A percentile compares a stretch with the other conserved stretches of the same genome.
These are phyloP conservation scores for Trichogramma pretiosum DNA, from an alignment of 1,140 invertebrate species.

Conservation along the genomic window DNA sequence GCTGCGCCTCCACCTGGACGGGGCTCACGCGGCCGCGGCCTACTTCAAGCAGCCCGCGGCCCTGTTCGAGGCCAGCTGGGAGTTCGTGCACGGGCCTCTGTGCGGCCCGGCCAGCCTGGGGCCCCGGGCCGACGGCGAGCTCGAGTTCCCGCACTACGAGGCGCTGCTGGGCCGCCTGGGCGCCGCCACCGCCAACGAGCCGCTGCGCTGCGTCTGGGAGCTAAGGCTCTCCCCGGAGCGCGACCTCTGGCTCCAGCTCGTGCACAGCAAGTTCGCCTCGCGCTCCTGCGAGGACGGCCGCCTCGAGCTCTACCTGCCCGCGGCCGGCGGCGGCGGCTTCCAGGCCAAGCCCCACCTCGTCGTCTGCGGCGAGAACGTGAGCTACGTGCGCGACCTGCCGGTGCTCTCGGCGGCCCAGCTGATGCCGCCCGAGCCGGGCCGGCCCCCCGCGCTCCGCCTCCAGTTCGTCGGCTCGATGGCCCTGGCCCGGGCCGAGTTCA, in stretches of 20 bases:
- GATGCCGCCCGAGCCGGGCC: slow-evolving; percentile 50
- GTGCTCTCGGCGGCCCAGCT: slow-evolving; percentile 68
- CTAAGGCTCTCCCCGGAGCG: slow-evolving; percentile 67
- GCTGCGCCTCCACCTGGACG: slow-evolving; percentile 70
- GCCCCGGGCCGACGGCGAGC: slow-evolving; percentile 69
- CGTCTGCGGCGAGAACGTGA: slow-evolving; percentile 75
- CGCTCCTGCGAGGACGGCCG: slow-evolving; percentile 74
- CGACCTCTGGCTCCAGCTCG: slow-evolving; percentile 78
- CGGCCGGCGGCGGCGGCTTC: slow-evolving; percentile 32
- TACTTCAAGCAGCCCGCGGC: slow-evolving; percentile 78
- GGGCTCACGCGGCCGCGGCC: slow-evolving; percentile 67
- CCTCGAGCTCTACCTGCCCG: slow-evolving; percentile 70
- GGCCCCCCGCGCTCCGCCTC: slow-evolving; percentile 53
- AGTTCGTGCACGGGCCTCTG: slow-evolving; percentile 78
- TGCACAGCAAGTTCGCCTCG: slow-evolving; percentile 73
- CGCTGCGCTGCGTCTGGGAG: slow-evolving; percentile 82
- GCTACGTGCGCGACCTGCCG: slow-evolving; percentile 64
- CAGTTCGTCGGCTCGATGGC: slow-evolving; percentile 66
- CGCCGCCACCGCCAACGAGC: slow-evolving; percentile 62
- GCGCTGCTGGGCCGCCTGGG: too few relatives aligned
- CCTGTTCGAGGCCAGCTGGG: slow-evolving; percentile 74
- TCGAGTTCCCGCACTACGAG: slow-evolving; percentile 76
- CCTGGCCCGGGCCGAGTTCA: slow-evolving; percentile 70
- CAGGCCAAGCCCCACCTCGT: slow-evolving; percentile 59
- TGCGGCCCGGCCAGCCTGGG: slow-evolving; percentile 73